Evolutionary conservation across 2,113 vertebrate species (phyloP).

Genomic region (Vanacampus margaritifer): DNA sequence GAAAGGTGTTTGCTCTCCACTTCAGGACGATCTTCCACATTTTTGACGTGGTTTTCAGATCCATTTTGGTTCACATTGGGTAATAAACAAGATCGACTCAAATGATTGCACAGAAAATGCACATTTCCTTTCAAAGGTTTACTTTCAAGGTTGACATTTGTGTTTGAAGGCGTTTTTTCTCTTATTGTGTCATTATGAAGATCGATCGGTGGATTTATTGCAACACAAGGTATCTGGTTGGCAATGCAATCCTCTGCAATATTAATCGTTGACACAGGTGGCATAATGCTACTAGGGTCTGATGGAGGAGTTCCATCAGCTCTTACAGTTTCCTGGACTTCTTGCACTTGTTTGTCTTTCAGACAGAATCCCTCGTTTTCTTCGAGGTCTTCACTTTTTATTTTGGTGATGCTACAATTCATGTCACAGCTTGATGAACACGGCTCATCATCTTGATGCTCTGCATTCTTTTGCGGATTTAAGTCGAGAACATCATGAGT

Average conservation of each 20-base stretch:
- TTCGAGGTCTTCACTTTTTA: slow-evolving; percentile 3
- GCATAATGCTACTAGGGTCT: neutral
- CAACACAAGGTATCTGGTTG: slow-evolving; percentile 2
- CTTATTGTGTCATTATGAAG: neutral
- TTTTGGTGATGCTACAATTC: neutral
- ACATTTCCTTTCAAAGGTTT: slow-evolving; percentile 20
- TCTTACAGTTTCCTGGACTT: neutral
- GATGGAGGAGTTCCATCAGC: neutral
- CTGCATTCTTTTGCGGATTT: neutral
- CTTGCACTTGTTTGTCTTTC: neutral
- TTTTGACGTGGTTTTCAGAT: slow-evolving; percentile 5
- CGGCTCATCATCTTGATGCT: neutral
- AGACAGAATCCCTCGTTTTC: slow-evolving; percentile 10
- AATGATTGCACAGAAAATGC: slow-evolving; percentile 22
- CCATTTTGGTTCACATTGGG: slow-evolving; percentile 17
- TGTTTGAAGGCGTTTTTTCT: slow-evolving; percentile 8
- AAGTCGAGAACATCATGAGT: neutral
- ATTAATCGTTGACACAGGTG: slow-evolving; percentile 1
- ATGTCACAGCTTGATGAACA: neutral
- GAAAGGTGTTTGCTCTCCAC: neutral
- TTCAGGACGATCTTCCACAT: neutral
- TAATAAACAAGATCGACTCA: slow-evolving; percentile 30
- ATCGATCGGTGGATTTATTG: slow-evolving; percentile 6
- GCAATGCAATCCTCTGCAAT: neutral
- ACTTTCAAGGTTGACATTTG: neutral